Evolutionary conservation across 2,888 invertebrate species (phyloP), one percentile per base, ranked within the genome.

Genomic region (Agrotis clavis): DNA sequence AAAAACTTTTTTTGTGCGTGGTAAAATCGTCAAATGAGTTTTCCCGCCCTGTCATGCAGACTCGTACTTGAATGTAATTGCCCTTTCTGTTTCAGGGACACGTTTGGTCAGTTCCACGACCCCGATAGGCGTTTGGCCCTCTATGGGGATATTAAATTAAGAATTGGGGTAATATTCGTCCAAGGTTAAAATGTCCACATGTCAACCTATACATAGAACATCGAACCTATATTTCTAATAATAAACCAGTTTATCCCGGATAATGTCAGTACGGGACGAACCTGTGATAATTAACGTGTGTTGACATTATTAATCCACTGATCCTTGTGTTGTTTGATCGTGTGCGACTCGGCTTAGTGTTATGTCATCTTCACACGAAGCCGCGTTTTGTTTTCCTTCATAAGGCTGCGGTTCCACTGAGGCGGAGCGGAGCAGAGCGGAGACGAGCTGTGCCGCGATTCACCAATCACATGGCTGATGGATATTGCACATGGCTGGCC

Each of bases 261-360:
- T 59, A 51, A 54, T 30, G 16, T 35, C 50, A 56, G 61, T 50
- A 6, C 19, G 30, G 48, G 25, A 63, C 51, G 16, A 60, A 59
- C 56, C 61, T 57, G 19, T 47, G 57, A 53, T 74, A 69, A 74
- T 74, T 69, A 62, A 9, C n/a, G 2, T 13, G 47, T 62, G 56
- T 25, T 69, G 61, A 69, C 70, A 62, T 48, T 25, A 47, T 19
- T 57, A 69, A 77, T 69, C 64, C 47, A 11, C 11, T 16, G n/a
- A 1, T 56, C 56, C 51, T 48, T 47, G 25, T 71, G 59, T 47
- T 63, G 51, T 71, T 64, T 77, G 64, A 71, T 56, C 60, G 35
- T 47, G 50, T 63, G 74, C 50, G 18, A 47, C 47, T 35, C 25
- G 14, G 61, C 50, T 68, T 67, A 41, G 47, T 18, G 67, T 57